Conservation (phyloP, 2,888 invertebrate species). For the Andrena marginata region DNA sequence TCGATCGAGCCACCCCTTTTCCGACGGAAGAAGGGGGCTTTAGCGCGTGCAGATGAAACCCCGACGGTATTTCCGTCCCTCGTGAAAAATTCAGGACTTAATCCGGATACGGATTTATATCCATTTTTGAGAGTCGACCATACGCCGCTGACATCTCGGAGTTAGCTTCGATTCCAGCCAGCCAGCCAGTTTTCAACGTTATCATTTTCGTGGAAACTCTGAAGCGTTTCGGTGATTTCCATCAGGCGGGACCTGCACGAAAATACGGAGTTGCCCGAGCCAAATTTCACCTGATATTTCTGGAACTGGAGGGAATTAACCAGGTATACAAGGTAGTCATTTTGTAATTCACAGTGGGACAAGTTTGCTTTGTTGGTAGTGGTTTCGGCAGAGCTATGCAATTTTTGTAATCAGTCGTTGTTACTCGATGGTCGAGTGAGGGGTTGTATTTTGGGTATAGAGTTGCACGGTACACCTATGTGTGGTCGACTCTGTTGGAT, state of each 20-base stretch:
- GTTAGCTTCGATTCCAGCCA: conserved; percentile 9
- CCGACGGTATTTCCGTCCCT: neutral
- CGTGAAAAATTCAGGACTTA: conserved; percentile 16
- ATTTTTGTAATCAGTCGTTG: too few relatives aligned
- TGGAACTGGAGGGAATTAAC: neutral
- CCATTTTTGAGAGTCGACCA: conserved; percentile 36
- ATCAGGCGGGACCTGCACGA: neutral
- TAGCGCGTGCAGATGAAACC: neutral
- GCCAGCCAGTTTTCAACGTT: conserved; percentile 1
- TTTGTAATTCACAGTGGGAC: too few relatives aligned
- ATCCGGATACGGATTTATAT: conserved; percentile 24
- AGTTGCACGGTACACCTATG: too few relatives aligned
- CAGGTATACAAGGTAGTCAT: too few relatives aligned
- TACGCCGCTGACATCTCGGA: conserved; percentile 13
- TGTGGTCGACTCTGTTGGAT: too few relatives aligned
- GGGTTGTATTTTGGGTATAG: too few relatives aligned
- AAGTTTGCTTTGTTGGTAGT: too few relatives aligned
- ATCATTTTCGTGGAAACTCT: conserved; percentile 2
- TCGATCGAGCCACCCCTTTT: neutral
- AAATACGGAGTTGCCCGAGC: neutral
- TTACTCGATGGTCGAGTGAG: too few relatives aligned
- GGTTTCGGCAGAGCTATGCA: too few relatives aligned
- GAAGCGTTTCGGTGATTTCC: conserved; percentile 7
- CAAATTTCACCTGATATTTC: neutral
- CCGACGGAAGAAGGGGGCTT: neutral